phyloP scores from a whole-genome alignment of 2,113 vertebrate genomes.

The Varanus salvator region DNA sequence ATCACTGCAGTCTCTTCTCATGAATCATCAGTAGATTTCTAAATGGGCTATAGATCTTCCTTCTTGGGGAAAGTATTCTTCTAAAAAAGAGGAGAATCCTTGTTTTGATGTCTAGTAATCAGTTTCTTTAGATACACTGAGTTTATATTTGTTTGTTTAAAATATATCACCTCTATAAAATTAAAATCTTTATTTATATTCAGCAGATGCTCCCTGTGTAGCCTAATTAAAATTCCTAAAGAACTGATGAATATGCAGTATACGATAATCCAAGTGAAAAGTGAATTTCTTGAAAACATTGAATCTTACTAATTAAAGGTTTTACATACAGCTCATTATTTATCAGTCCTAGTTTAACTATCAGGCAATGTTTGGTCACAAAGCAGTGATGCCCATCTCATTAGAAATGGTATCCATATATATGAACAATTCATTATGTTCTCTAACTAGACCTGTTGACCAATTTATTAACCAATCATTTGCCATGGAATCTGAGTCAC shows the following conservation, averaged over 20 bases:
- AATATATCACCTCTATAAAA: slow-evolving; percentile 48
- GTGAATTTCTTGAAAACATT: slow-evolving; percentile 39
- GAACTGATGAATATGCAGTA: slow-evolving; percentile 37
- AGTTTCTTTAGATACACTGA: slow-evolving; percentile 48
- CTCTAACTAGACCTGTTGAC: not conserved
- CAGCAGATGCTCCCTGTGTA: slow-evolving; percentile 2
- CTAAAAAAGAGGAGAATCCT: slow-evolving; percentile 32
- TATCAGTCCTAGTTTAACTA: not conserved
- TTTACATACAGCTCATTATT: slow-evolving; percentile 2
- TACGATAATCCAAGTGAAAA: slow-evolving; percentile 36
- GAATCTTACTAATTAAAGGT: slow-evolving; percentile 35
- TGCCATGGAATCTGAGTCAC: not conserved
- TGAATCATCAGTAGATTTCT: slow-evolving; percentile 57
- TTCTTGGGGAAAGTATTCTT: slow-evolving; percentile 26
- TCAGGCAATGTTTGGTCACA: not conserved
- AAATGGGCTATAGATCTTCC: slow-evolving; percentile 59
- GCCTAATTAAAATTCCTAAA: slow-evolving; percentile 46
- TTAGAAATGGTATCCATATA: not conserved
- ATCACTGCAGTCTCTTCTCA: slow-evolving; percentile 57
- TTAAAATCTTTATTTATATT: slow-evolving; percentile 49
- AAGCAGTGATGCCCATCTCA: not conserved
- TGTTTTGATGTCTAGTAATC: slow-evolving; percentile 52
- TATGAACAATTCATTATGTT: not conserved
- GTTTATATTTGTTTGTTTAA: slow-evolving; percentile 32
- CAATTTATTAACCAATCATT: not conserved